Evolutionary conservation across 2,113 vertebrate species (phyloP).

Genomic region (Semnornis frantzii): DNA sequence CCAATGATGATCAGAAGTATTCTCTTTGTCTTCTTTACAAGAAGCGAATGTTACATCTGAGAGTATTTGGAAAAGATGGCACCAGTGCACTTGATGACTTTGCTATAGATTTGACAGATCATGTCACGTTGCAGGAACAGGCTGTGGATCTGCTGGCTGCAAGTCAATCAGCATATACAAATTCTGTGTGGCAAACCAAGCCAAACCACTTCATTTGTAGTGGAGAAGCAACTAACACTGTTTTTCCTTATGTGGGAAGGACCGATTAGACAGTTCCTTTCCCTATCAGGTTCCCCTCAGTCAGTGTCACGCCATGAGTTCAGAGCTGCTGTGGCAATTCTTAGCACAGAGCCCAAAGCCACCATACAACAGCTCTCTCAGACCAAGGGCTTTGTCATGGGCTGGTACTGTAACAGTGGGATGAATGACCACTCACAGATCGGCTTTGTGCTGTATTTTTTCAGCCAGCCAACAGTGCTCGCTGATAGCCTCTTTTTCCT

Average conservation of each 20-base stretch:
- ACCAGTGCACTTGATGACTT: neutral
- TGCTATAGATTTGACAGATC: neutral
- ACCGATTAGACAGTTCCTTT: neutral
- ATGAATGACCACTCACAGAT: neutral
- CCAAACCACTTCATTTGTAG: neutral
- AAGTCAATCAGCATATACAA: neutral
- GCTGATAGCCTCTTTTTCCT: neutral
- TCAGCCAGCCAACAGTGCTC: neutral
- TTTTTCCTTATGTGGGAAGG: neutral
- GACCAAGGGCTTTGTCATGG: neutral
- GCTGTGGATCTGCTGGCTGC: neutral
- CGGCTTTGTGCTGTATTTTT: neutral
- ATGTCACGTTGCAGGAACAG: neutral
- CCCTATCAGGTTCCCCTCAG: neutral
- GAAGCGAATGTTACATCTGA: neutral
- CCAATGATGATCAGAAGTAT: neutral
- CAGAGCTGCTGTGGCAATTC: neutral
- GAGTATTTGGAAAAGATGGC: neutral
- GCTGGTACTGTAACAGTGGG: neutral
- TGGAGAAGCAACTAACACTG: neutral
- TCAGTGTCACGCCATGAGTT: neutral
- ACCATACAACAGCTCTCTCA: neutral
- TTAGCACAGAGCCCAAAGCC: neutral
- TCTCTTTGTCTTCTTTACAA: neutral
- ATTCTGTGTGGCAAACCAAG: neutral